Percentiles rank a stretch among this genome's conserved stretches.
Evolutionary conservation across 2,113 vertebrate species (phyloP).

Genomic region (Sminthopsis crassicaudata): DNA sequence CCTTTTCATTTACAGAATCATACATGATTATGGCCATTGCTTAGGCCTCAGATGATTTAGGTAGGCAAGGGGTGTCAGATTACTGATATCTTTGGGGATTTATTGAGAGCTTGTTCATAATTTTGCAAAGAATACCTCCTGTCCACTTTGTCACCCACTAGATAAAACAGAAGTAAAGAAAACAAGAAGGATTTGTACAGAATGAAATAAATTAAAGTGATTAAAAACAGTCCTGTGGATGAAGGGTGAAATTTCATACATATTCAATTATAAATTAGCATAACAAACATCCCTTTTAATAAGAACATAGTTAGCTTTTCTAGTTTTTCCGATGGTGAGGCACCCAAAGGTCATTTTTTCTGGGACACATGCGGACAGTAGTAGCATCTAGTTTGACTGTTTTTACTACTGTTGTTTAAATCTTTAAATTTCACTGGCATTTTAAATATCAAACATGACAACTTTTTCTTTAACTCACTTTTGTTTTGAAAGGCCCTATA

Average conservation of each 20-base stretch:
- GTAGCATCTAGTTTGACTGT: conserved; percentile 3
- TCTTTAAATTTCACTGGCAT: conserved; percentile 31
- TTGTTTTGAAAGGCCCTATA: conserved; percentile 67
- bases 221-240: conserved; percentile 47
- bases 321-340: conserved; percentile 15
- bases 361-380: neutral
- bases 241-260: conserved; percentile 22
- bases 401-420: conserved; percentile 49
- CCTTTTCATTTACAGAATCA: conserved; percentile 64
- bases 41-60: conserved; percentile 65
- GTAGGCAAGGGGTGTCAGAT: conserved; percentile 40
- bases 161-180: conserved; percentile 50
- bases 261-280: conserved; percentile 38
- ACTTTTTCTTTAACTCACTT: conserved; percentile 62
- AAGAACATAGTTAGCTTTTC: conserved; percentile 37
- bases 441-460: conserved; percentile 60
- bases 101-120: conserved; percentile 64
- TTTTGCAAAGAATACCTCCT: conserved; percentile 61
- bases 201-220: conserved; percentile 33
- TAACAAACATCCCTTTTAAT: conserved; percentile 48
- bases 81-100: conserved; percentile 71
- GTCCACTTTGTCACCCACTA: conserved; percentile 9
- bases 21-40: conserved; percentile 68
- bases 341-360: conserved; percentile 34
- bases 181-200: neutral